Evolutionary conservation across 37 sponge, comb jelly and placozoan species (phyloP).

Genomic region (Mnemiopsis leidyi): DNA sequence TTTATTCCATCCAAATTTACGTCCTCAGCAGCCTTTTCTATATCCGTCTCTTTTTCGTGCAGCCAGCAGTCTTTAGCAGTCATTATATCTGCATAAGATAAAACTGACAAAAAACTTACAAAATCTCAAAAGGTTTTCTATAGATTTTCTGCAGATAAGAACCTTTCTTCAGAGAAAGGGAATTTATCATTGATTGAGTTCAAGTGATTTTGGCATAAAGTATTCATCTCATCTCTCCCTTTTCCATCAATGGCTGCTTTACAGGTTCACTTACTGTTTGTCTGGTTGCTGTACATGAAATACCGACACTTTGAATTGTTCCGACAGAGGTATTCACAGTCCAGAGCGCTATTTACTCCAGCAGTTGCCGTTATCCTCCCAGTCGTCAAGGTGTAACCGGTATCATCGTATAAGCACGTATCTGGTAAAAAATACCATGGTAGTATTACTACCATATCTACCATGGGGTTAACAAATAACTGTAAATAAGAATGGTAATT

Average conservation of each 20-base stretch:
- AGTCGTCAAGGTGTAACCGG: neutral
- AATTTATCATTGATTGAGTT: too few relatives aligned
- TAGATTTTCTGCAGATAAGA: too few relatives aligned
- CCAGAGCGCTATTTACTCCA: neutral
- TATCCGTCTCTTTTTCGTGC: neutral
- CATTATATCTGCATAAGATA: neutral
- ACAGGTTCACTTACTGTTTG: neutral
- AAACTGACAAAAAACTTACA: too few relatives aligned
- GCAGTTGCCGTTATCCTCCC: neutral
- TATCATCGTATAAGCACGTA: neutral
- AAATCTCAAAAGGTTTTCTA: too few relatives aligned
- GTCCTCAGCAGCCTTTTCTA: neutral
- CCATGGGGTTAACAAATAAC: too few relatives aligned
- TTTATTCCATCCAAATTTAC: neutral
- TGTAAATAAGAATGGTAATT: too few relatives aligned
- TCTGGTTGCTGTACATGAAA: neutral
- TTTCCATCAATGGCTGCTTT: too few relatives aligned
- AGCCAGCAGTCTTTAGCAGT: neutral
- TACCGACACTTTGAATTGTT: neutral
- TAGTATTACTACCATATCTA: too few relatives aligned
- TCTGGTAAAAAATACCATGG: neutral
- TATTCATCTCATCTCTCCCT: too few relatives aligned
- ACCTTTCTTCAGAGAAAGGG: too few relatives aligned
- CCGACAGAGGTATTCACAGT: neutral
- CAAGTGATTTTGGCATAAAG: too few relatives aligned